These are phyloP conservation scores for Drosophila quinaria DNA, from an alignment of 2,888 invertebrate genomes.

Conservation along the genomic window DNA sequence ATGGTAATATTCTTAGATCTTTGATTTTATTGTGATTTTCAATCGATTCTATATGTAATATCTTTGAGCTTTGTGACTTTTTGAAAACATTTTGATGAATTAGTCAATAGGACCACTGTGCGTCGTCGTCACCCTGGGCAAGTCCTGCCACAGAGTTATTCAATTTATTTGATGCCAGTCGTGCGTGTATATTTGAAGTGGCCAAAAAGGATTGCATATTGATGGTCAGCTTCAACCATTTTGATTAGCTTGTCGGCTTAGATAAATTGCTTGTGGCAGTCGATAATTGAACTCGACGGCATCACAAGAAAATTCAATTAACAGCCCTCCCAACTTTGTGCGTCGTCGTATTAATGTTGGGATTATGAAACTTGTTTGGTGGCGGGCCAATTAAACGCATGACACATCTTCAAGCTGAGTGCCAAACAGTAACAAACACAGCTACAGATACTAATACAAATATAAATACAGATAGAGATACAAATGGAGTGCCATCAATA, in stretches of 20 bases:
- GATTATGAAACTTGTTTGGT: conserved; percentile 52
- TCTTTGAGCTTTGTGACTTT: no score
- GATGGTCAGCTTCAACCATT: conserved; percentile 30
- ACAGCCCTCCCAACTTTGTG: conserved; percentile 31
- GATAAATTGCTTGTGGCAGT: conserved; percentile 64
- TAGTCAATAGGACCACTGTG: background rate
- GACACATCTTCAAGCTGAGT: conserved; percentile 42
- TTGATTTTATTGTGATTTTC: background rate
- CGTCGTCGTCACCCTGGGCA: background rate
- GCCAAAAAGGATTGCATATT: conserved; percentile 50
- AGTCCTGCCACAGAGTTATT: conserved; percentile 56
- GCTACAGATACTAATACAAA: conserved; percentile 29
- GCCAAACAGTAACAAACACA: conserved; percentile 9
- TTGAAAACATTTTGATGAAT: background rate
- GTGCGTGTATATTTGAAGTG: conserved; percentile 18
- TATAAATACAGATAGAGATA: conserved; percentile 26
- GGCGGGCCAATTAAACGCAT: conserved; percentile 51
- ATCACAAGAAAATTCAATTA: conserved; percentile 63
- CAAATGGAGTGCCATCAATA: conserved; percentile 58
- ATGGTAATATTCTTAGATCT: background rate
- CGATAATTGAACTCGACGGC: conserved; percentile 55
- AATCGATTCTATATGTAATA: no score
- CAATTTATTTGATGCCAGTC: conserved; percentile 69
- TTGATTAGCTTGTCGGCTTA: conserved; percentile 70
- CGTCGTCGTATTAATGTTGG: conserved; percentile 47